These are phyloP conservation scores for Bradypodion pumilum DNA, from an alignment of 2,797 vertebrate genomes.

Conservation along the genomic window DNA sequence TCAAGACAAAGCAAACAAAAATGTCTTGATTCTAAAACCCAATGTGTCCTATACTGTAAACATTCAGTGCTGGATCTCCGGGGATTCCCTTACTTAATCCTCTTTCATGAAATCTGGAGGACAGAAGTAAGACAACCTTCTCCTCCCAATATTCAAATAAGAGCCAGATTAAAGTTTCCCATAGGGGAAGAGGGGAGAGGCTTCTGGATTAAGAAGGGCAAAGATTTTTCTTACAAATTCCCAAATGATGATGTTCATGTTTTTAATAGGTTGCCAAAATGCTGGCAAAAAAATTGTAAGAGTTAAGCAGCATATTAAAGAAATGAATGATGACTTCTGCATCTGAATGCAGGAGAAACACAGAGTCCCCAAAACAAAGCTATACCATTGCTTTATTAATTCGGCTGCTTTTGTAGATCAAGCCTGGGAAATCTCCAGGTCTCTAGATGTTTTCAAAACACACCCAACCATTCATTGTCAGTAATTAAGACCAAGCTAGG, in stretches of 20 bases:
- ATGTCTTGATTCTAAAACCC: conserved; percentile 48
- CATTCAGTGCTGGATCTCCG: conserved; percentile 36
- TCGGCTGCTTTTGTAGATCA: not conserved
- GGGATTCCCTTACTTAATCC: conserved; percentile 52
- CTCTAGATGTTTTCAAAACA: not conserved
- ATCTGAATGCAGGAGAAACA: not conserved
- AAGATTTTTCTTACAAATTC: not conserved
- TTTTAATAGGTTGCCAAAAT: not conserved
- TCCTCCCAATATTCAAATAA: conserved; percentile 42
- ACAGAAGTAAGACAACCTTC: conserved; percentile 21
- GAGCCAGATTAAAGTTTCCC: not conserved
- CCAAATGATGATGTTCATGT: not conserved
- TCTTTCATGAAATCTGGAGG: conserved; percentile 55
- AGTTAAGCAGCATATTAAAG: not conserved
- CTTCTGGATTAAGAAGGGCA: not conserved
- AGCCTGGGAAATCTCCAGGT: too few relatives aligned
- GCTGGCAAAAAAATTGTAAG: not conserved
- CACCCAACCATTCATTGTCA: not conserved
- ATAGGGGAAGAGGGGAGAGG: not conserved
- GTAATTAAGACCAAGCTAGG: not conserved
- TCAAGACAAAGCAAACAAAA: conserved; percentile 38
- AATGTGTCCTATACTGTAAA: conserved; percentile 39
- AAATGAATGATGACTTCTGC: not conserved
- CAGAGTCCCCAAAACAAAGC: not conserved
- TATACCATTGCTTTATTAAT: not conserved